These are phyloP conservation scores for Keiferia lycopersicella DNA, from an alignment of 2,888 invertebrate species.

Conservation along the genomic window DNA sequence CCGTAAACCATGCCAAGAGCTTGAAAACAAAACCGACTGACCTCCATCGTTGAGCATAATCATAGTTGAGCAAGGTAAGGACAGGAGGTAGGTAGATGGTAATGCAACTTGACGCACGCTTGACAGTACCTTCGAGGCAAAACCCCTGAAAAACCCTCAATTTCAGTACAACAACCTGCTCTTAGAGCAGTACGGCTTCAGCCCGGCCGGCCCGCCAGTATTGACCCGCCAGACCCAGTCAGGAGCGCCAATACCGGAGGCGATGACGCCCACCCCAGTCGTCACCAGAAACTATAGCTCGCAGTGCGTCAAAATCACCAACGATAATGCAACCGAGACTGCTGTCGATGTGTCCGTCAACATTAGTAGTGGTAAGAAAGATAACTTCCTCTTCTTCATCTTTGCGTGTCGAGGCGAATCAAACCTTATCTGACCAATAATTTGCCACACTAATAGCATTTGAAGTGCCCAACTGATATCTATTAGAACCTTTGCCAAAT, in stretches of 20 bases:
- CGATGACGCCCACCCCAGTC: neutral
- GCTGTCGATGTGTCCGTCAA: neutral
- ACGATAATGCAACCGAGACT: neutral
- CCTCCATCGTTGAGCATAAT: no score
- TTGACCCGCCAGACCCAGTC: neutral
- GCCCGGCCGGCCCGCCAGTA: slow-evolving; percentile 32
- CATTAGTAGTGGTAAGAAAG: neutral
- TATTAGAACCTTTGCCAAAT: no score
- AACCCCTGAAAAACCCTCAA: neutral
- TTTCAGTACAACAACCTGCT: slow-evolving; percentile 43
- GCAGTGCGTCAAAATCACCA: slow-evolving; percentile 26
- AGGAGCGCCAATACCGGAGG: neutral
- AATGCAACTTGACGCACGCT: no score
- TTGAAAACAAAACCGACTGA: no score
- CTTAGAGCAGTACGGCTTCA: slow-evolving; percentile 44
- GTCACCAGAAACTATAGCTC: slow-evolving; percentile 47
- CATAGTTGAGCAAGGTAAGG: no score
- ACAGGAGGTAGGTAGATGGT: no score
- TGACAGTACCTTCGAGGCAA: neutral
- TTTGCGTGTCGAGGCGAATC: no score
- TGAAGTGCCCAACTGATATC: no score
- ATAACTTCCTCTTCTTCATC: neutral
- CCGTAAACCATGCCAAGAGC: no score
- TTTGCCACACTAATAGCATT: no score
- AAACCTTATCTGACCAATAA: no score